Evolutionary conservation across 2,113 vertebrate species (phyloP).

Genomic region (Nanger granti): DNA sequence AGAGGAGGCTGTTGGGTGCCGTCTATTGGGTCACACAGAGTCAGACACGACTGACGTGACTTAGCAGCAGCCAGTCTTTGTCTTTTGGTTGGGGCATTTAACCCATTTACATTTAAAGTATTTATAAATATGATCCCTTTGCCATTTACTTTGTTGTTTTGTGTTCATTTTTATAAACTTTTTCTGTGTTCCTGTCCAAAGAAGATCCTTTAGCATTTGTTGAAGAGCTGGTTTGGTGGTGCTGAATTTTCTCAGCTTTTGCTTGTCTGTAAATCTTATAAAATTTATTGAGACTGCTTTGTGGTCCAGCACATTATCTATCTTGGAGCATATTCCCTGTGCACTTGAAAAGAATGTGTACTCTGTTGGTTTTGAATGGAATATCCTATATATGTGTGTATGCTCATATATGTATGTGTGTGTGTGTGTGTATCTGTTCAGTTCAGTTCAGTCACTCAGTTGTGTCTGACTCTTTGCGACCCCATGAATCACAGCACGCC

Average conservation of each 20-base stretch:
- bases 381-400: not conserved
- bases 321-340: not conserved
- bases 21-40: too few relatives aligned
- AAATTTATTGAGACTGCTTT: not conserved
- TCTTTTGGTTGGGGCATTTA: not conserved
- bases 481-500: too few relatives aligned
- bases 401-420: not conserved
- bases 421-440: not conserved
- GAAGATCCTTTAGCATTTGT: not conserved
- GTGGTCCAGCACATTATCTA: not conserved
- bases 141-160: not conserved
- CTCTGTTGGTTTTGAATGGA: not conserved
- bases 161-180: not conserved
- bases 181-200: not conserved
- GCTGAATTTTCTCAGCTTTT: not conserved
- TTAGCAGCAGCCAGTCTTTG: not conserved
- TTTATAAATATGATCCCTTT: not conserved
- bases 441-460: too few relatives aligned
- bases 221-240: not conserved
- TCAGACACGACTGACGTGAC: too few relatives aligned
- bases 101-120: not conserved
- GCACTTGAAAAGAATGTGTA: not conserved
- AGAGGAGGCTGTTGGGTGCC: too few relatives aligned
- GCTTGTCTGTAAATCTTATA: not conserved
- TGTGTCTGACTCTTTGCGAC: accelerated